A percentile compares a stretch with the other conserved stretches of the same genome.
phyloP scores from a whole-genome alignment of 2,113 vertebrate genomes.

The Mustela nigripes region DNA sequence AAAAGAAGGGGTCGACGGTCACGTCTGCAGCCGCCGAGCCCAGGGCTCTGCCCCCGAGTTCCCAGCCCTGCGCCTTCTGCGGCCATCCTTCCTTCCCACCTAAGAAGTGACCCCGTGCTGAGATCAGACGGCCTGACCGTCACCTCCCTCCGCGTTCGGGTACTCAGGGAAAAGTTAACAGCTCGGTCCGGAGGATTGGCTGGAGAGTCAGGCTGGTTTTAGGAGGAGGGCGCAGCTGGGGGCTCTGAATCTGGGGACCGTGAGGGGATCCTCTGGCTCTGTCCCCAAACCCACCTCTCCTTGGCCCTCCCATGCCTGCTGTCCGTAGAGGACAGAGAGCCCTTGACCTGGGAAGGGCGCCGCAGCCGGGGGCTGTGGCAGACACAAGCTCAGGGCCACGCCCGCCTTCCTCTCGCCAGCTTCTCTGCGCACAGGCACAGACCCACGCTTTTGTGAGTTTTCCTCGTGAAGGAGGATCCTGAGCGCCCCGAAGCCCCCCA shows the following conservation, averaged over 20 bases:
- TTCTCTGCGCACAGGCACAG: not conserved
- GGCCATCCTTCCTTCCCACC: not conserved
- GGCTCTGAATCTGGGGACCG: not conserved
- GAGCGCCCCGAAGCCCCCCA: not conserved
- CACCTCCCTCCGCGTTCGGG: not conserved
- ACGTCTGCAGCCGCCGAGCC: not conserved
- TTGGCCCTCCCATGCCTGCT: not conserved
- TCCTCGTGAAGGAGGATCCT: not conserved
- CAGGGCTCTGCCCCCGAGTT: not conserved
- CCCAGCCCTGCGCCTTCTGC: not conserved
- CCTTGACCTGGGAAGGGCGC: not conserved
- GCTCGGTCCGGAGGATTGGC: not conserved
- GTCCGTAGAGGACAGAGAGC: not conserved
- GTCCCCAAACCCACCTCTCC: too few relatives aligned
- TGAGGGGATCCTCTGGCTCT: not conserved
- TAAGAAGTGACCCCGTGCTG: not conserved
- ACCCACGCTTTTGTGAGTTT: not conserved
- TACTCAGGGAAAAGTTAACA: not conserved
- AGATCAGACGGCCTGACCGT: not conserved
- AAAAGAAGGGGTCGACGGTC: fast-evolving
- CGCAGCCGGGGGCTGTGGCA: fast-evolving
- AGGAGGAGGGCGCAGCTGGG: not conserved
- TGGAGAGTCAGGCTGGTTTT: not conserved
- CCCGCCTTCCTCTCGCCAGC: not conserved
- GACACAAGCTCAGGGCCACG: too few relatives aligned